Evolutionary conservation across 2,888 invertebrate species (phyloP).

Genomic region (Drosophila imparisetae): DNA sequence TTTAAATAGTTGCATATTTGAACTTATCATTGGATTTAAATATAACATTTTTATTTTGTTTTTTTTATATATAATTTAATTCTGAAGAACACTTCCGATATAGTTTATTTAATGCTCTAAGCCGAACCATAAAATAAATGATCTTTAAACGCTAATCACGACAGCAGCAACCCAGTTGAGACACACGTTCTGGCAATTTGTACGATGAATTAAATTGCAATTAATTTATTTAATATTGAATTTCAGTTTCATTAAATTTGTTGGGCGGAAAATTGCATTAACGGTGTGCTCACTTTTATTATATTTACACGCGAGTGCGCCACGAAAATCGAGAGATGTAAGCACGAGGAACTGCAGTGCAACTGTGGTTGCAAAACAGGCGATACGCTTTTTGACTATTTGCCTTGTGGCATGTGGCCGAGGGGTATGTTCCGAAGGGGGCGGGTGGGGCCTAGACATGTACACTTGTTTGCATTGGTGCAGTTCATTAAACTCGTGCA

Average conservation of each 20-base stretch:
- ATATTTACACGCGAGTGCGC: slow-evolving; percentile 43
- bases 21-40: neutral
- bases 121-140: neutral
- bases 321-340: slow-evolving; percentile 25
- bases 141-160: neutral
- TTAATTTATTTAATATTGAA: slow-evolving; percentile 60
- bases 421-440: neutral
- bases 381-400: slow-evolving; percentile 62
- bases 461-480: slow-evolving; percentile 54
- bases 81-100: neutral
- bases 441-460: neutral
- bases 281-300: slow-evolving; percentile 41
- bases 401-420: slow-evolving; percentile 37
- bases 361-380: slow-evolving; percentile 23
- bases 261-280: slow-evolving; percentile 39
- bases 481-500: slow-evolving; percentile 74
- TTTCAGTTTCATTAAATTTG: slow-evolving; percentile 53
- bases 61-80: neutral
- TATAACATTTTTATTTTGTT: neutral
- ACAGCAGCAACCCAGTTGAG: neutral
- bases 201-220: slow-evolving; percentile 13
- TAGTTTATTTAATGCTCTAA: neutral
- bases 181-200: slow-evolving; percentile 29
- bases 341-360: slow-evolving; percentile 17
- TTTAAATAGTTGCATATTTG: neutral